Percentiles rank a stretch among this genome's conserved stretches.
Evolutionary conservation across 64 coral and sea anemone species (phyloP).

Genomic region (Porites lutea): DNA sequence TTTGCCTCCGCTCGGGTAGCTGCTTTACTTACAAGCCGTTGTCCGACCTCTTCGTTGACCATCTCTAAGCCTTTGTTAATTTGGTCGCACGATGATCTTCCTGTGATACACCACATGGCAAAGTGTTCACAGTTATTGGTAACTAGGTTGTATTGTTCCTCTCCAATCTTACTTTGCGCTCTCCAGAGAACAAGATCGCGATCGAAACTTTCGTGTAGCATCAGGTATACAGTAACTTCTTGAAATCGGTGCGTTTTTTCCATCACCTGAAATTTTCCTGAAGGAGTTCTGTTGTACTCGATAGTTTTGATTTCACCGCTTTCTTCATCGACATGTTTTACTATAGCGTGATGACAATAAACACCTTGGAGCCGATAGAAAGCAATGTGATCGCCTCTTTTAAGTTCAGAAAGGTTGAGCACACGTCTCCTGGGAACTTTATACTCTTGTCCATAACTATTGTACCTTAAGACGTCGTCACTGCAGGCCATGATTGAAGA

Average conservation of each 20-base stretch:
- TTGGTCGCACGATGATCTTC: slow-evolving; percentile 39
- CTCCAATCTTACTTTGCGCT: slow-evolving; percentile 46
- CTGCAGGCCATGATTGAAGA: background rate
- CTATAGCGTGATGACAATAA: slow-evolving; percentile 49
- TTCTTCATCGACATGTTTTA: background rate
- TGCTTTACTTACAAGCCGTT: background rate
- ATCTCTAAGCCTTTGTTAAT: slow-evolving; percentile 19
- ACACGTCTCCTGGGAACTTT: slow-evolving; percentile 9
- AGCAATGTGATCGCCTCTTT: slow-evolving; percentile 31
- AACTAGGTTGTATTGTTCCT: slow-evolving; percentile 43
- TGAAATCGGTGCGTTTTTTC: no score
- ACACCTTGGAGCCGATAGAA: background rate
- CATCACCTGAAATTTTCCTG: background rate
- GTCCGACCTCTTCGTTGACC: background rate
- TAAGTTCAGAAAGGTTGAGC: background rate
- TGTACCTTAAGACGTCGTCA: no score
- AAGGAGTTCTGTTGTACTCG: slow-evolving; percentile 17
- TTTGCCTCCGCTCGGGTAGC: background rate
- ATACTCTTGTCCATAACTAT: background rate
- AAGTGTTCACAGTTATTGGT: slow-evolving; percentile 43
- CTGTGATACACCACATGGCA: slow-evolving; percentile 58
- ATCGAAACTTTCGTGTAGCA: slow-evolving; percentile 37
- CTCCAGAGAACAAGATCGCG: slow-evolving; percentile 32
- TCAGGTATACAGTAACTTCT: background rate
- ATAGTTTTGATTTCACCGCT: background rate